phyloP scores from a whole-genome alignment of 1,140 invertebrate species.

The Listronotus oregonensis region DNA sequence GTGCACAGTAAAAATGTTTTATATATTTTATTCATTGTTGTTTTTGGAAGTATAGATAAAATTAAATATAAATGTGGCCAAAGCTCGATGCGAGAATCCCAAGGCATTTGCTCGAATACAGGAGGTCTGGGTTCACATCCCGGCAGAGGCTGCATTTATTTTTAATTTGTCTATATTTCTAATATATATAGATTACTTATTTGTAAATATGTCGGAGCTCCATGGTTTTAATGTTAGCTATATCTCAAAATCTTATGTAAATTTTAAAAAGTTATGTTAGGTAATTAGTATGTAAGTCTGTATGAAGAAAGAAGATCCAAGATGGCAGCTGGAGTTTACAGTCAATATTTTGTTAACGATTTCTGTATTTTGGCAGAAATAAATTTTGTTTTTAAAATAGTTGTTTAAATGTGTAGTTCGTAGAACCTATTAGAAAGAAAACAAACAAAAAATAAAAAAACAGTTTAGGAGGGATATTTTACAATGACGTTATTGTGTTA shows the following conservation, averaged over 20 bases:
- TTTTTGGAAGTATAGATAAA: too few species aligned
- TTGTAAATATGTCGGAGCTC: neutral
- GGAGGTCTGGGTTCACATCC: neutral
- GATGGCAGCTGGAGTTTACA: neutral
- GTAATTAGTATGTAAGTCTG: neutral
- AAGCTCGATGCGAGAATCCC: too few species aligned
- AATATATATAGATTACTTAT: neutral
- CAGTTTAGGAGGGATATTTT: too few species aligned
- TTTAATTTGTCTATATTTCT: neutral
- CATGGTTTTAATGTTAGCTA: neutral
- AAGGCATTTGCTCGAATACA: too few species aligned
- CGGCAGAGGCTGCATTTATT: neutral
- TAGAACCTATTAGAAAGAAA: slow-evolving; percentile 1
- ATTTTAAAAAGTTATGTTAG: neutral
- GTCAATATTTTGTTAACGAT: neutral
- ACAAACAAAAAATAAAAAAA: too few species aligned
- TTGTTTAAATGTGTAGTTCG: slow-evolving; percentile 3
- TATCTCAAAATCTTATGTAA: neutral
- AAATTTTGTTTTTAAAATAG: slow-evolving; percentile 3
- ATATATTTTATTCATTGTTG: too few species aligned
- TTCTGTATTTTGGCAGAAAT: neutral
- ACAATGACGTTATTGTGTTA: too few species aligned
- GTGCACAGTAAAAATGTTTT: too few species aligned
- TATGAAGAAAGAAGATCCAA: neutral
- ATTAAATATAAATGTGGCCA: too few species aligned